These are phyloP conservation scores for Diplolepis rosae DNA, from an alignment of 2,888 invertebrate genomes.

Conservation along the genomic window DNA sequence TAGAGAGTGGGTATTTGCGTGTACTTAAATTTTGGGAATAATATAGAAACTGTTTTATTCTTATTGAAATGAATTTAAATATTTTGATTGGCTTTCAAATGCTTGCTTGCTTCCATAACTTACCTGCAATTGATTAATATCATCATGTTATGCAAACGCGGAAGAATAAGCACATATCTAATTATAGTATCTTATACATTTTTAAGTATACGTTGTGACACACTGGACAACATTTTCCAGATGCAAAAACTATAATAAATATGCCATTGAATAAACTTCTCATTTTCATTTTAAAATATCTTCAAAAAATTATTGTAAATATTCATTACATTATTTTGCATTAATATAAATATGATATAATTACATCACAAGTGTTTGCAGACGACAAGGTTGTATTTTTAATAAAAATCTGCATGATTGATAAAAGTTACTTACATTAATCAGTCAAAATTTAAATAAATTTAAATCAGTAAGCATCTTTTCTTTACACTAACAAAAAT, in stretches of 20 bases:
- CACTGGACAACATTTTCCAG: background rate
- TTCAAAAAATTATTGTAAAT: background rate
- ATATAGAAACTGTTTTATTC: too few relatives aligned
- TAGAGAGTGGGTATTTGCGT: too few relatives aligned
- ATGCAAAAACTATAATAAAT: background rate
- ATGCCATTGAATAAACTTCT: background rate
- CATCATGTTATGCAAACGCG: background rate
- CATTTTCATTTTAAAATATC: background rate
- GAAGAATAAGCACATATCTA: conserved; percentile 32
- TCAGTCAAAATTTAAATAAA: background rate
- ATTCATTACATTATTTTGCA: background rate
- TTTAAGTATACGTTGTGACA: background rate
- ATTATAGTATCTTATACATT: background rate
- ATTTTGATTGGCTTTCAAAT: too few relatives aligned
- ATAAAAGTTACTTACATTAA: too few relatives aligned
- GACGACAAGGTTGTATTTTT: background rate
- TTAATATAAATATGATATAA: background rate
- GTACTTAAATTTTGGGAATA: too few relatives aligned
- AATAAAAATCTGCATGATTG: background rate
- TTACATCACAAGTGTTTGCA: background rate
- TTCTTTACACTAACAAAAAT: too few relatives aligned
- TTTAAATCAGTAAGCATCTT: too few relatives aligned
- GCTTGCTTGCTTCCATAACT: too few relatives aligned
- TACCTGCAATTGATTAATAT: background rate
- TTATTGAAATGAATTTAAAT: too few relatives aligned